phyloP scores from a whole-genome alignment of 1,140 invertebrate species.

The Penaeus indicus region DNA sequence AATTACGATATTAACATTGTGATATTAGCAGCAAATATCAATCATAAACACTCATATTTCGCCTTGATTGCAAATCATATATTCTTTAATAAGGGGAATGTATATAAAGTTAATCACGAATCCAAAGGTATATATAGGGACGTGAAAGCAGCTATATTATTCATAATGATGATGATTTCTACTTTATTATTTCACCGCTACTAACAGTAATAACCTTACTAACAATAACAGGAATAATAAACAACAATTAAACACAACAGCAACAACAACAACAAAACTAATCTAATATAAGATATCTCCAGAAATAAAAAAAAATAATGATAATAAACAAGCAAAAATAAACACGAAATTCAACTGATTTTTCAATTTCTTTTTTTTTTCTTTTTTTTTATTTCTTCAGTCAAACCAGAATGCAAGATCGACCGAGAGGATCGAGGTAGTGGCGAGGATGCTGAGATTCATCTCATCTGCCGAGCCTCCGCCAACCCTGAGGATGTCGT shows the following conservation, averaged over 20 bases:
- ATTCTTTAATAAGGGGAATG: too few species aligned
- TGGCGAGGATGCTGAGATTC: conserved; percentile 80
- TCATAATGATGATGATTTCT: not conserved
- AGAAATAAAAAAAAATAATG: too few species aligned
- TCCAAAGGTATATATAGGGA: too few species aligned
- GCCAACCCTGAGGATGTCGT: conserved; percentile 87
- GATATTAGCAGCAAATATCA: too few species aligned
- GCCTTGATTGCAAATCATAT: too few species aligned
- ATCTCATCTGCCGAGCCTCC: conserved; percentile 83
- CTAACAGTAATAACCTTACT: not conserved
- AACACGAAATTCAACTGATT: too few species aligned
- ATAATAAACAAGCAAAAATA: too few species aligned
- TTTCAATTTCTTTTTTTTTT: too few species aligned
- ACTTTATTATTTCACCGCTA: not conserved
- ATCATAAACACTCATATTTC: too few species aligned
- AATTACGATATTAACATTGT: not conserved
- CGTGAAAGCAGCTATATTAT: too few species aligned
- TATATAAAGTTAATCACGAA: too few species aligned
- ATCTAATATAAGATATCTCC: too few species aligned
- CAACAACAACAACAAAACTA: not conserved
- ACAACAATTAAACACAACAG: not conserved
- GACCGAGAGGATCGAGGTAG: conserved; percentile 80
- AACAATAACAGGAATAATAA: conserved; percentile 35
- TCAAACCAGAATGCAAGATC: conserved; percentile 87
- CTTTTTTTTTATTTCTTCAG: conserved; percentile 72